Percentiles rank a stretch among this genome's conserved stretches.
phyloP scores from a whole-genome alignment of 2,888 invertebrate species.

The Patella ulyssiponensis region DNA sequence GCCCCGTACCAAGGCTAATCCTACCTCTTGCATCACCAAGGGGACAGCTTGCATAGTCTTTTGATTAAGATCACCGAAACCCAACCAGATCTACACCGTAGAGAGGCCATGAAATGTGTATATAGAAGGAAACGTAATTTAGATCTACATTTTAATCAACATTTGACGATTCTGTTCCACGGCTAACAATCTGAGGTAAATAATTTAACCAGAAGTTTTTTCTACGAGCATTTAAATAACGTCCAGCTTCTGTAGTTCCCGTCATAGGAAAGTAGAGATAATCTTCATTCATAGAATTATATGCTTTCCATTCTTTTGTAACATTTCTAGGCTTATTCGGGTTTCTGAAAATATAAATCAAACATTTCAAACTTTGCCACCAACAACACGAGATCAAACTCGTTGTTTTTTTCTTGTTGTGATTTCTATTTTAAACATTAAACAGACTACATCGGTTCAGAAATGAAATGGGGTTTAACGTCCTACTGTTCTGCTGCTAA shows the following conservation, averaged over 20 bases:
- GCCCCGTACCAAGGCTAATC: too few relatives aligned
- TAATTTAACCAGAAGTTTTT: neutral
- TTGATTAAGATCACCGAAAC: too few relatives aligned
- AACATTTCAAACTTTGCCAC: too few relatives aligned
- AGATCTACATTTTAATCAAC: too few relatives aligned
- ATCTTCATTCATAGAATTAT: neutral
- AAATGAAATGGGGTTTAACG: too few relatives aligned
- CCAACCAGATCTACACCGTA: too few relatives aligned
- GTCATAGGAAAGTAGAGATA: neutral
- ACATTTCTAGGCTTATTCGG: neutral
- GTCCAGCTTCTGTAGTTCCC: neutral
- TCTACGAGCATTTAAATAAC: neutral
- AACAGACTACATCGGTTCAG: too few relatives aligned
- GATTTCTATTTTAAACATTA: neutral
- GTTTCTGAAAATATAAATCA: neutral
- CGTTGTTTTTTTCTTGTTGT: neutral
- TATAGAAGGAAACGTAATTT: too few relatives aligned
- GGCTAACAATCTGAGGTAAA: neutral
- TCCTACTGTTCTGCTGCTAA: neutral
- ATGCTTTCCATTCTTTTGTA: neutral
- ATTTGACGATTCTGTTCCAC: neutral
- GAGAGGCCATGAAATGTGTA: too few relatives aligned
- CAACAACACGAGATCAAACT: too few relatives aligned
- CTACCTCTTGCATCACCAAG: too few relatives aligned
- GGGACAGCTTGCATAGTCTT: neutral